phyloP scores from a whole-genome alignment of 2,797 vertebrate species.

The Spea hammondii region DNA sequence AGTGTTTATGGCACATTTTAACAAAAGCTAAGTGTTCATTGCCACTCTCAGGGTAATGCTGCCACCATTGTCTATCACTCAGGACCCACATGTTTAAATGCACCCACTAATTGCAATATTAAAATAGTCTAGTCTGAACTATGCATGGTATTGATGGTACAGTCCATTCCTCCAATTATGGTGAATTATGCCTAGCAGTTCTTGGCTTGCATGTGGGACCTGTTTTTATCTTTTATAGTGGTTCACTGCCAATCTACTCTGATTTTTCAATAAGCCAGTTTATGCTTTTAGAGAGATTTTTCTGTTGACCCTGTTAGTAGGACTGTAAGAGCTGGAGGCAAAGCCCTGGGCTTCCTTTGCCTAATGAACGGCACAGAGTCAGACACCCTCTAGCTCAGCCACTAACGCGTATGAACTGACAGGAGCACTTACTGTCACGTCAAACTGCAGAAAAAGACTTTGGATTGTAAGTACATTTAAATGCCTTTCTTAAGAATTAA shows the following conservation, averaged over 20 bases:
- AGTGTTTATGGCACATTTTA: conserved; percentile 39
- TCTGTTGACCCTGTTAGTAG: conserved; percentile 26
- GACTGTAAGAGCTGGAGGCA: conserved; percentile 31
- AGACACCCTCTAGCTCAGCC: conserved; percentile 13
- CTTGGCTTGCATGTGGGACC: not conserved
- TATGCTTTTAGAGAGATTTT: conserved; percentile 8
- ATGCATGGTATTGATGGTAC: not conserved
- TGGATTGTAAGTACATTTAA: conserved; percentile 24
- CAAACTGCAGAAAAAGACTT: not conserved
- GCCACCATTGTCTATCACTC: not conserved
- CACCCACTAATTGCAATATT: not conserved
- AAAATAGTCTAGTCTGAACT: not conserved
- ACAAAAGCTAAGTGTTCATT: conserved; percentile 7
- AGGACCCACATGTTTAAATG: not conserved
- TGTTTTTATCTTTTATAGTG: not conserved
- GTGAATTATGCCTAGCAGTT: not conserved
- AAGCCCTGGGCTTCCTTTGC: conserved; percentile 27
- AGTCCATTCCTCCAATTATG: not conserved
- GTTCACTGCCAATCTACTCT: conserved; percentile 10
- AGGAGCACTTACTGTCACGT: conserved; percentile 21
- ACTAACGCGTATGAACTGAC: conserved; percentile 28
- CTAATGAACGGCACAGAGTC: conserved; percentile 38
- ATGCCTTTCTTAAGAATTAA: conserved; percentile 10
- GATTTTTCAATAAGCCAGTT: conserved; percentile 18
- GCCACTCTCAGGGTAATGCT: not conserved